Percentiles rank a stretch among this genome's conserved stretches.
Evolutionary conservation across 2,797 vertebrate species (phyloP).

Genomic region (Antennarius maculatus): DNA sequence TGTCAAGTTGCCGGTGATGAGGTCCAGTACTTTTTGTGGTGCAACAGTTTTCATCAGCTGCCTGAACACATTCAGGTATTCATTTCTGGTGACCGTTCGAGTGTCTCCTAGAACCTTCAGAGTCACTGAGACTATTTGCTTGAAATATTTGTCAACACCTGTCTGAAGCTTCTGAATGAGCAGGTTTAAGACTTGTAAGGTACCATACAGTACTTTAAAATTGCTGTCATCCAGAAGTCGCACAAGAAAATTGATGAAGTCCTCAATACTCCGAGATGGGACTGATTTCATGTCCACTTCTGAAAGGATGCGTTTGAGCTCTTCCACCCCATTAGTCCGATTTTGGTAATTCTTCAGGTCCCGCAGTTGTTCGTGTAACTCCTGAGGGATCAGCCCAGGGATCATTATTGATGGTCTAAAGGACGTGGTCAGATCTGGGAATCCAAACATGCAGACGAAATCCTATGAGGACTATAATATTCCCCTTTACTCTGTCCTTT

Average conservation of each 20-base stretch:
- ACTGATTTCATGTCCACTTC: slow-evolving; percentile 75
- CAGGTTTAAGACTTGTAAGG: slow-evolving; percentile 85
- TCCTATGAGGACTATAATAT: slow-evolving; percentile 57
- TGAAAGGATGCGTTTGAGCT: slow-evolving; percentile 83
- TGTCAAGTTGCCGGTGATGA: slow-evolving; percentile 83
- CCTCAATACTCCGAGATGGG: slow-evolving; percentile 76
- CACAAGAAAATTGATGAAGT: slow-evolving; percentile 85
- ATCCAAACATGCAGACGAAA: slow-evolving; percentile 39
- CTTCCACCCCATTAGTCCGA: slow-evolving; percentile 87
- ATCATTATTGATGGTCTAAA: slow-evolving; percentile 75
- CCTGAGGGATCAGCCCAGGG: slow-evolving; percentile 87
- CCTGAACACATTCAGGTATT: slow-evolving; percentile 85
- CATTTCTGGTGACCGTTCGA: slow-evolving; percentile 82
- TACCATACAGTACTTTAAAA: slow-evolving; percentile 88
- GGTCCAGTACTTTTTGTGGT: slow-evolving; percentile 84
- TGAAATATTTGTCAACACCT: slow-evolving; percentile 77
- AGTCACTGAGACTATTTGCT: slow-evolving; percentile 80
- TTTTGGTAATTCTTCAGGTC: slow-evolving; percentile 88
- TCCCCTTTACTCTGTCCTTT: slow-evolving; percentile 49
- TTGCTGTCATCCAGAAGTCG: slow-evolving; percentile 87
- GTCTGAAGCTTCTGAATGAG: slow-evolving; percentile 84
- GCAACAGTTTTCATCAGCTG: slow-evolving; percentile 83
- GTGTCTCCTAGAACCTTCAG: slow-evolving; percentile 87
- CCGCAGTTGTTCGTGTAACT: slow-evolving; percentile 87
- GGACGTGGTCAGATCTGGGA: slow-evolving; percentile 65